Evolutionary conservation across 2,113 vertebrate genomes (phyloP), one percentile per base, ranked within the genome.

Genomic region (Mesitornis unicolor): DNA sequence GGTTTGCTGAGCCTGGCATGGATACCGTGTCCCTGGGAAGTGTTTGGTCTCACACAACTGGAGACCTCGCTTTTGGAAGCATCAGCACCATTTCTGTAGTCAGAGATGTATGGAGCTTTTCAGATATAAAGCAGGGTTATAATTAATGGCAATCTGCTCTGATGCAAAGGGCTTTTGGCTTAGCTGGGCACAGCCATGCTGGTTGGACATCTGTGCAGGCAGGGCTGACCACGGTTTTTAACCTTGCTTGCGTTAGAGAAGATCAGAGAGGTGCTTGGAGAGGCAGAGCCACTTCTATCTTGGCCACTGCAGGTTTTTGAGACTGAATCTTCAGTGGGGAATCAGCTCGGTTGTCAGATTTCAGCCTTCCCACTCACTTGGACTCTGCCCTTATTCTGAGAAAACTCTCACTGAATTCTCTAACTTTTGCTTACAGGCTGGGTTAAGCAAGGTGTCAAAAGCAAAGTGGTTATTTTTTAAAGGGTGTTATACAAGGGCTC

Each of bases 161-260:
- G 59, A 53, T 36, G 53, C n/a, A 54, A 71, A 89, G 69, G 47
- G 70, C 80, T 87, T 25, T 84, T 92, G 87, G 76, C 80, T 70
- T 50, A 17, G 83, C 68, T 53, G 87, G 73, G 84, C 84, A 59
- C 69, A 48, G 56, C 36, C 21, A 0, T 79, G 93, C 86, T 96
- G 95, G 31, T 40, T 84, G 90, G 90, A 84, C 95, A 96, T 78
- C 86, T 92, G 87, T 86, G 86, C 65, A 59, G 63, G 82, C 70
- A 90, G 61, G 51, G 87, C 89, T 93, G 89, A 70, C 63, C 76
- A 42, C 0, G 0, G 50, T 16, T 79, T 87, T 59, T 73, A 65
- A 84, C 74, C 77, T 93, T 73, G 69, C 59, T 45, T 54, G n/a
- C 0, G 1, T 43, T 59, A n/a, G 33, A 76, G 59, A 74, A 83